These are phyloP conservation scores for Meleagris gallopavo DNA, from an alignment of 2,113 vertebrate genomes.

Conservation along the genomic window DNA sequence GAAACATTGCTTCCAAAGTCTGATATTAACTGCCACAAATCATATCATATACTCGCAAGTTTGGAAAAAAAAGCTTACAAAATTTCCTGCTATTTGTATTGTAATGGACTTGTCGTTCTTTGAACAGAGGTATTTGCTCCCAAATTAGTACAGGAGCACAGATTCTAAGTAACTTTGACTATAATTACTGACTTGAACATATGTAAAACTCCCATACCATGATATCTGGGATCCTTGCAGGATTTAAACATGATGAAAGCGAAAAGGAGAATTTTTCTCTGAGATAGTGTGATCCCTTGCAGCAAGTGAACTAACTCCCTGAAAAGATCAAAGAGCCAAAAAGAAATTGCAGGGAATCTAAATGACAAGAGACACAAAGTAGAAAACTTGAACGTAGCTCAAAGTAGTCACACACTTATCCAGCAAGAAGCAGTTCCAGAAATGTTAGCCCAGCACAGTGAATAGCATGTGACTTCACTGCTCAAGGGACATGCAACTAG, in stretches of 20 bases:
- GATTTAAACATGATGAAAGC: neutral
- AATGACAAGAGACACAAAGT: neutral
- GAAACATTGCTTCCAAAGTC: neutral
- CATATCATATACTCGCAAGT: neutral
- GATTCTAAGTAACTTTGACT: neutral
- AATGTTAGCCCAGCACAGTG: rapidly evolving
- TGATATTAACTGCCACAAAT: neutral
- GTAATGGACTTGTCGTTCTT: neutral
- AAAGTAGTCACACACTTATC: neutral
- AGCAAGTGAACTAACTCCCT: neutral
- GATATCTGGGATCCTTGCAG: neutral
- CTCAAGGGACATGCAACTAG: neutral
- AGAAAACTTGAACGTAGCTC: neutral
- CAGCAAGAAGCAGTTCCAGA: neutral
- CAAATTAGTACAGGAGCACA: neutral
- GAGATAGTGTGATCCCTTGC: neutral
- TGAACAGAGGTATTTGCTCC: neutral
- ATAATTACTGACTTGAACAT: neutral
- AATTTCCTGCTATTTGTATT: neutral
- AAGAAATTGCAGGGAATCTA: neutral
- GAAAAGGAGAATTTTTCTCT: neutral
- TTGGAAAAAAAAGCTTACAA: neutral
- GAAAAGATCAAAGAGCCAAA: neutral
- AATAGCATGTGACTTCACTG: neutral
- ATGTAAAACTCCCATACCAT: neutral